Evolutionary conservation across 1,140 invertebrate genomes (phyloP), one percentile per base, ranked within the genome.

Genomic region (Drosophila mayri): DNA sequence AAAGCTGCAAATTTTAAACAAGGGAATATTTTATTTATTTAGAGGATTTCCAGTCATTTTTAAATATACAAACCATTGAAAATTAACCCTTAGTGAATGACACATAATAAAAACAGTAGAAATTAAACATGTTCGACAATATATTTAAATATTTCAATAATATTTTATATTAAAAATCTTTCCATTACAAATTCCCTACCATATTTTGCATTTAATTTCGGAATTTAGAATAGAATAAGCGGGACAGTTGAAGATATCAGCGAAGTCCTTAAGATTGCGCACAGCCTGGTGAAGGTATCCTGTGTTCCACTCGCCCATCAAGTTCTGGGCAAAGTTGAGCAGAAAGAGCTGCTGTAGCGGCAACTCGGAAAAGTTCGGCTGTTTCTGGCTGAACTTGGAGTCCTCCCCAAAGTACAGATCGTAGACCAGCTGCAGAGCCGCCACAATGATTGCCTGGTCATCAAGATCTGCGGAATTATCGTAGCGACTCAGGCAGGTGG

Each of bases 191-290:
- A 4, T 16, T 46, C 4, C 4, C 28, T 60, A 60, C 41, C 28
- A 60, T 6, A 60, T 49, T 32, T 60, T 10, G 7, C 58, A 49
- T 14, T 49, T 60, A 8, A 0, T n/a, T 9, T 14, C 3, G 1
- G 28, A 28, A n/a, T 47, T 60, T 0, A 60, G 18, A 1, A n/a
- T 4, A 7, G 18, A 6, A 0, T 14, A 8, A 3, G 10, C 4
- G 0, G 61, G 61, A 52, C 61, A 55, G 18, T 37, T 20, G 14
- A 55, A 63, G 18, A 32, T n/a, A n/a, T 55, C n/a, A 0, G 14
- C 25, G 6, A 63, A 54, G 14, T 18, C 49, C 5, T 18, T 20
- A 11, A 54, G 16, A 54, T 63, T 63, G 22, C 22, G 25, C n/a
- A 54, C 16, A 11, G 47, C 35, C 8, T 54, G 28, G 22, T 18